Base-by-base conservation (phyloP, 2,888 invertebrate species). In the Yponomeuta cagnagella region DNA sequence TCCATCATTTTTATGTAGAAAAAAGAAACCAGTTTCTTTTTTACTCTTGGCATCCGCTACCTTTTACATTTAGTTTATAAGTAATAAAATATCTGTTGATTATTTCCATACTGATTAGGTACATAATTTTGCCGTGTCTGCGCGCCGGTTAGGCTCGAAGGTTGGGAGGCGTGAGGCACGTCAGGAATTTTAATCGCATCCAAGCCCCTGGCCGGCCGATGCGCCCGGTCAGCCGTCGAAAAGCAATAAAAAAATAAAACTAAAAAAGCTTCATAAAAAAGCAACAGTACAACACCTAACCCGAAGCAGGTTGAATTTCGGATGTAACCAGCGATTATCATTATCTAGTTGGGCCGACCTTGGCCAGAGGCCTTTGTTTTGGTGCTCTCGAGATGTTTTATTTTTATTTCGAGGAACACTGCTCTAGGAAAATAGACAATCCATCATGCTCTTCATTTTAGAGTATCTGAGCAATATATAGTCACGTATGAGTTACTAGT, bases 101-200 rank as follows among this genome's bases (percentile, higher is more conserved):
- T 58, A 15, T 58, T 58, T 58, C 52, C 12, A 58, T 58, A 43
- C 43, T 58, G 2, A 15, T 58, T 2, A 0, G 15, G 52, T 71
- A 37, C n/a, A 31, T 12, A 68, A 65, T 43, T 70, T 80, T 82
- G 79, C 76, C 78, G 75, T 77, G 74, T 87, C 88, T 86, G 80
- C 80, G 80, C 79, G 73, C 78, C 79, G 80, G 80, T 76, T 74
- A 75, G 76, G 76, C 80, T 80, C 80, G 76, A 78, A 81, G 83
- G 84, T 83, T 84, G 83, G 52, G 81, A 82, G 87, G 89, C 90
- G 90, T 85, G 86, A 88, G 89, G 89, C 84, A 89, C 89, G 85
- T 82, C 77, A 83, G 87, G 92, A 92, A 92, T 92, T 86, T 92
- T 92, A 91, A 91, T 92, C 91, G 92, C 83, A 86, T 85, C 89